Percentiles rank a stretch among this genome's conserved stretches.
phyloP scores from a whole-genome alignment of 2,113 vertebrate species.

The Conger conger region DNA sequence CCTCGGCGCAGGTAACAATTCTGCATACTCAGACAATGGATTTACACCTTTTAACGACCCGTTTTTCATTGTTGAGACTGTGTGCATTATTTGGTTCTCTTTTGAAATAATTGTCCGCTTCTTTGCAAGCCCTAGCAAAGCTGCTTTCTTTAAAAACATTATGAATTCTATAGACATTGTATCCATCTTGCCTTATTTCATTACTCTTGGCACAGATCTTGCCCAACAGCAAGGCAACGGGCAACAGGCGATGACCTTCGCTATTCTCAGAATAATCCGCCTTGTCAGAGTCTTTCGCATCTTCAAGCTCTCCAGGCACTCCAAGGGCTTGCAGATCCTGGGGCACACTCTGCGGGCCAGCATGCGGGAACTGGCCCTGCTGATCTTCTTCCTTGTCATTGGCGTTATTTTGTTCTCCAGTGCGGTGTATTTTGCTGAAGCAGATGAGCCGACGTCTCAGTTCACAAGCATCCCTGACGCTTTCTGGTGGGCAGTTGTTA shows the following conservation, averaged over 20 bases:
- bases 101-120: conserved; percentile 96
- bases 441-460: conserved; percentile 90
- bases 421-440: conserved; percentile 97
- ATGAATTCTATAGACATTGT: conserved; percentile 99
- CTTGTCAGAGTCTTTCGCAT: conserved; percentile 96
- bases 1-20: conserved; percentile 72
- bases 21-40: conserved; percentile 73
- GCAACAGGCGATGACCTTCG: conserved; percentile 97
- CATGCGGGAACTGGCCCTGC: conserved; percentile 95
- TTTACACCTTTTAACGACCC: conserved; percentile 96
- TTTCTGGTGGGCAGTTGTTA: conserved; percentile 99
- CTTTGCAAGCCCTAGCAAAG: conserved; percentile 93
- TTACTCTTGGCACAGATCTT: conserved; percentile 95
- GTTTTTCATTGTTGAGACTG: conserved; percentile 97
- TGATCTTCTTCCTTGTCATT: conserved; percentile 98
- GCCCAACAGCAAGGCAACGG: conserved; percentile 85
- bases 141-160: conserved; percentile 93
- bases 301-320: conserved; percentile 97
- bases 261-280: conserved; percentile 95
- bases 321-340: conserved; percentile 97
- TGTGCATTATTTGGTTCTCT: conserved; percentile 98
- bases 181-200: conserved; percentile 99
- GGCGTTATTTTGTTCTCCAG: conserved; percentile 98
- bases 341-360: conserved; percentile 94
- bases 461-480: conserved; percentile 98